phyloP scores from a whole-genome alignment of 2,797 vertebrate species.

The Tragopan temminckii region DNA sequence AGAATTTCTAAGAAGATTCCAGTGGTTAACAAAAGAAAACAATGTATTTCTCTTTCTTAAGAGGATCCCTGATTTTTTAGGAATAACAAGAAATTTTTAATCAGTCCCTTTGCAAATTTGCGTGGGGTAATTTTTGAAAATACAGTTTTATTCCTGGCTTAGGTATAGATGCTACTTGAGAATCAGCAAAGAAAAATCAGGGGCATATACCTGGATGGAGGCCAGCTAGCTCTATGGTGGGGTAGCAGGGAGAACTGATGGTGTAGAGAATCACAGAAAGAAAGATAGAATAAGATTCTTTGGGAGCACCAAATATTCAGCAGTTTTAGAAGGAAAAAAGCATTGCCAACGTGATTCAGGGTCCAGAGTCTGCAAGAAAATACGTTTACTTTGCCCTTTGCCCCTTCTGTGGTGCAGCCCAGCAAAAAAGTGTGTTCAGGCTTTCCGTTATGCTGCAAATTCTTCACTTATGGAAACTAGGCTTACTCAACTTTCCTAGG shows the following conservation, averaged over 20 bases:
- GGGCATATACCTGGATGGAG: neutral
- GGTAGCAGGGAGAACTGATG: neutral
- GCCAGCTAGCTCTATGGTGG: neutral
- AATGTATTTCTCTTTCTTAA: neutral
- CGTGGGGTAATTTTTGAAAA: neutral
- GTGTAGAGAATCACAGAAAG: neutral
- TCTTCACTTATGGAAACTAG: neutral
- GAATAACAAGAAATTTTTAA: neutral
- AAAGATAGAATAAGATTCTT: neutral
- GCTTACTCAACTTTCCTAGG: neutral
- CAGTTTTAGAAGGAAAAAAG: neutral
- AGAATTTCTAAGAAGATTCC: constrained; percentile 43
- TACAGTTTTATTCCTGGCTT: neutral
- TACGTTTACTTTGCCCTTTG: neutral
- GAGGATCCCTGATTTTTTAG: neutral
- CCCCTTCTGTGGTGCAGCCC: neutral
- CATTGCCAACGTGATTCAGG: neutral
- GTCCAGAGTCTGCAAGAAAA: neutral
- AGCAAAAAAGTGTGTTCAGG: neutral
- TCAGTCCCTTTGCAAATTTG: neutral
- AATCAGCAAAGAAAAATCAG: neutral
- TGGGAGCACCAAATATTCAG: neutral
- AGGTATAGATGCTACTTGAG: neutral
- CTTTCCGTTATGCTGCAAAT: neutral
- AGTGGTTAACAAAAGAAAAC: constrained; percentile 5